Conservation (phyloP, 2,113 vertebrate species). For the Morone chrysops region DNA sequence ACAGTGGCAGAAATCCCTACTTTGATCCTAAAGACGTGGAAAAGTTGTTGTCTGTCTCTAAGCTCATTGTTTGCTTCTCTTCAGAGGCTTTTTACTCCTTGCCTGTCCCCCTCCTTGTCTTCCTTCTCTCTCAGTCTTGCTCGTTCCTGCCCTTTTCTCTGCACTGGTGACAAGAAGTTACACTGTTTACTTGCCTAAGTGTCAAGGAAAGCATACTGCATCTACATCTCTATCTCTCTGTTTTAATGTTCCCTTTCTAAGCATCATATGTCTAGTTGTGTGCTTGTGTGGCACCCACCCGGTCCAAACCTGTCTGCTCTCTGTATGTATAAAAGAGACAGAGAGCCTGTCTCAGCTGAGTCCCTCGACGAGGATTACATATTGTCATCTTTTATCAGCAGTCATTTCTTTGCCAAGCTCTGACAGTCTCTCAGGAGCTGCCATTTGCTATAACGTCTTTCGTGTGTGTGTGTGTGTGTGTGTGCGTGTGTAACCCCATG, state of each 20-base stretch:
- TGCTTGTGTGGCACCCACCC: constrained; percentile 32
- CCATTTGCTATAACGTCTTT: constrained; percentile 54
- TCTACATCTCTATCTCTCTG: constrained; percentile 35
- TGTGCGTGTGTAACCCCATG: constrained; percentile 13
- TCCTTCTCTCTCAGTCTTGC: neutral
- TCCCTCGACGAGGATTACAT: constrained; percentile 68
- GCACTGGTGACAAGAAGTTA: constrained; percentile 24
- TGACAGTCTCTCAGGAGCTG: constrained; percentile 67
- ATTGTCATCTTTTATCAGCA: constrained; percentile 74
- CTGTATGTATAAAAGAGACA: constrained; percentile 51
- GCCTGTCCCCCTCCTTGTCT: neutral
- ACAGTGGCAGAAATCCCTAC: neutral
- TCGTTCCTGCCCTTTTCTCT: constrained; percentile 2
- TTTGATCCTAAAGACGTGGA: constrained; percentile 24
- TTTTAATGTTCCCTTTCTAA: constrained; percentile 30
- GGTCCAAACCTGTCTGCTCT: constrained; percentile 37
- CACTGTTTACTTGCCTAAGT: constrained; percentile 23
- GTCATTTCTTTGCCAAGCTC: constrained; percentile 57
- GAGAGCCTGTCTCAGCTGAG: constrained; percentile 48
- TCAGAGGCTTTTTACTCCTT: constrained; percentile 28
- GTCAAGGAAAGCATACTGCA: constrained; percentile 40
- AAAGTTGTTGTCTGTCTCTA: constrained; percentile 24
- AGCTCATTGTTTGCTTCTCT: constrained; percentile 42
- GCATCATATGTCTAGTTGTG: constrained; percentile 25
- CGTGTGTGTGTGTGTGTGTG: constrained; percentile 1